Conservation (phyloP, 30 jellyfish, hydroid and myxozoan genomes). For the Euphysa ruthae region DNA sequence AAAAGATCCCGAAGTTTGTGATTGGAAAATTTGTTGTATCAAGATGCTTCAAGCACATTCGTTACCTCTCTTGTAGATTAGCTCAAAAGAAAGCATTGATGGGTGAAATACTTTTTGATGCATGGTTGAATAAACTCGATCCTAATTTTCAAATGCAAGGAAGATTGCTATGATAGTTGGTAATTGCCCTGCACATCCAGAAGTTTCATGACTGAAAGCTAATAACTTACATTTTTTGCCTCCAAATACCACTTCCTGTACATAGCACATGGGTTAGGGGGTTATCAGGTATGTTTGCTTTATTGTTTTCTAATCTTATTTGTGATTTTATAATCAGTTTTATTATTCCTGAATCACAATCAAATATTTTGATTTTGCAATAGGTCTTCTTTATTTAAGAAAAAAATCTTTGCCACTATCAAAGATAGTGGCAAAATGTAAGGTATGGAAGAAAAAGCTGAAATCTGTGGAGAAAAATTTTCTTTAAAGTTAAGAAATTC, state of each 20-base stretch:
- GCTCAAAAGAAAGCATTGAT: background rate
- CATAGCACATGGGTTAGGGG: conserved; percentile 53
- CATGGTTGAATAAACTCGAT: background rate
- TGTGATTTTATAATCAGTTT: background rate
- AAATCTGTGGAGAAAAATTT: background rate
- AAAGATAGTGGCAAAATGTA: too few species aligned
- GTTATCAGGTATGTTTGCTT: background rate
- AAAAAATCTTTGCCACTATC: too few species aligned
- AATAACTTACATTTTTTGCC: conserved; percentile 31
- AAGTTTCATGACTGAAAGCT: conserved; percentile 31
- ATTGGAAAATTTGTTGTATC: background rate
- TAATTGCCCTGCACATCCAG: conserved; percentile 47
- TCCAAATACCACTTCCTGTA: conserved; percentile 36
- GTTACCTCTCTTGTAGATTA: background rate
- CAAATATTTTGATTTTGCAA: background rate
- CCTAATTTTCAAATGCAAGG: conserved; percentile 12
- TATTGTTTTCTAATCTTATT: background rate
- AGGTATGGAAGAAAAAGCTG: background rate
- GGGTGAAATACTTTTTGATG: background rate
- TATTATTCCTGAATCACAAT: background rate
- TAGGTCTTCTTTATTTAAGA: too few species aligned
- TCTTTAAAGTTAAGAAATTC: background rate
- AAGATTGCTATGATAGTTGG: conserved; percentile 25
- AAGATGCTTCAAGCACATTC: background rate
- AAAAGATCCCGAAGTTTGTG: background rate